These are phyloP conservation scores for Pelosia muscerda DNA, from an alignment of 2,888 invertebrate genomes.

Conservation along the genomic window DNA sequence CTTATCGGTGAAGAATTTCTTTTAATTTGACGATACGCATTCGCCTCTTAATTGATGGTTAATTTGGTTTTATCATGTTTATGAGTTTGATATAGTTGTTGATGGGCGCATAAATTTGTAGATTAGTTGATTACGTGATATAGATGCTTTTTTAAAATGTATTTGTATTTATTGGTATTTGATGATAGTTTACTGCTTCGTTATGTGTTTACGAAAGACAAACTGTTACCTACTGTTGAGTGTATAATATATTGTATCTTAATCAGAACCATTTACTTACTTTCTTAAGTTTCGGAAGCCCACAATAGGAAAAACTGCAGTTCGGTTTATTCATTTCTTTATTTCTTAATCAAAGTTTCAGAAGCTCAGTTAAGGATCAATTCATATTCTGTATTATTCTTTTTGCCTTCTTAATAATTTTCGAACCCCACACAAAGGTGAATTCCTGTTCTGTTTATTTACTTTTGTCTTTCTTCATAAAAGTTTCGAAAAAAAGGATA, in stretches of 20 bases:
- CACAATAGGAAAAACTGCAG: no score
- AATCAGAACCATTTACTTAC: no score
- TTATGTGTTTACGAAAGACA: not conserved
- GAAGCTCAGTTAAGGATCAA: no score
- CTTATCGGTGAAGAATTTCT: constrained; percentile 40
- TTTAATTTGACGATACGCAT: constrained; percentile 31
- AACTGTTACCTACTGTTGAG: not conserved
- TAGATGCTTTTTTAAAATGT: not conserved
- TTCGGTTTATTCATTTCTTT: no score
- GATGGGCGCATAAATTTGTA: constrained; percentile 13
- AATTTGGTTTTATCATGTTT: constrained; percentile 41
- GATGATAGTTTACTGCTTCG: not conserved
- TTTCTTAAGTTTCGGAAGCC: no score
- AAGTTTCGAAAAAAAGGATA: no score
- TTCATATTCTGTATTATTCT: no score
- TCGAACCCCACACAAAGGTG: no score
- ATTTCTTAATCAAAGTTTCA: no score
- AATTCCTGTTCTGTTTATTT: no score
- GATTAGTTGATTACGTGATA: constrained; percentile 14
- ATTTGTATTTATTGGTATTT: constrained; percentile 6
- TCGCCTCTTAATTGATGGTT: constrained; percentile 45
- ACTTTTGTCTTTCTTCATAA: no score
- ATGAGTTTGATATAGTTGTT: constrained; percentile 21
- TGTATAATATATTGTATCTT: not conserved
- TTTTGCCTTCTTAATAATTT: no score